Evolutionary conservation across 2,113 vertebrate species (phyloP).

Genomic region (Saccopteryx leptura): DNA sequence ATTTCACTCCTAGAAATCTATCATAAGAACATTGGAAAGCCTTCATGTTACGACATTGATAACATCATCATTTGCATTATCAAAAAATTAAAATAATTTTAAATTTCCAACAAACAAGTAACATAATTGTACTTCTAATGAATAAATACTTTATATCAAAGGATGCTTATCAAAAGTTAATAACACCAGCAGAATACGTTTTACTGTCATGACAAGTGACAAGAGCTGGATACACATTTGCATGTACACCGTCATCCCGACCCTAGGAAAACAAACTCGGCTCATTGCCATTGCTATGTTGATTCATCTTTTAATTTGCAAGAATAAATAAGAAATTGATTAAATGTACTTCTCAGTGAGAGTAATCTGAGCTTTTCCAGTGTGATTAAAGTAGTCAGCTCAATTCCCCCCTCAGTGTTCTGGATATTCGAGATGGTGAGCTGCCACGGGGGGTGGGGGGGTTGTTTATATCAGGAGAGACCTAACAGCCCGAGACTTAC

Average conservation of each 20-base stretch:
- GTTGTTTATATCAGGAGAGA: not conserved
- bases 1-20: not conserved
- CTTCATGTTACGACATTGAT: not conserved
- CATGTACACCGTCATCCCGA: not conserved
- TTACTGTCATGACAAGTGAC: not conserved
- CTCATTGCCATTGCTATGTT: not conserved
- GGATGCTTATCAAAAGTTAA: slow-evolving; percentile 33
- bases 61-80: not conserved
- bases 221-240: not conserved
- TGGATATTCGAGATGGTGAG: not conserved
- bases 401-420: not conserved
- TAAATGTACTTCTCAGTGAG: not conserved
- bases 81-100: slow-evolving; percentile 14
- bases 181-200: not conserved
- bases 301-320: not conserved
- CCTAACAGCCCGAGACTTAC: no score
- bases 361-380: not conserved
- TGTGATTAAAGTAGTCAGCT: not conserved
- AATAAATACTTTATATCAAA: not conserved
- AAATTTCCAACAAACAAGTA: not conserved
- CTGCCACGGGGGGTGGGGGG: not conserved
- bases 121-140: not conserved
- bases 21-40: not conserved
- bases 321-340: slow-evolving; percentile 50
- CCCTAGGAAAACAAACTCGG: not conserved